Base-by-base conservation (phyloP, 1,140 invertebrate species). In the Dendrolimus kikuchii region DNA sequence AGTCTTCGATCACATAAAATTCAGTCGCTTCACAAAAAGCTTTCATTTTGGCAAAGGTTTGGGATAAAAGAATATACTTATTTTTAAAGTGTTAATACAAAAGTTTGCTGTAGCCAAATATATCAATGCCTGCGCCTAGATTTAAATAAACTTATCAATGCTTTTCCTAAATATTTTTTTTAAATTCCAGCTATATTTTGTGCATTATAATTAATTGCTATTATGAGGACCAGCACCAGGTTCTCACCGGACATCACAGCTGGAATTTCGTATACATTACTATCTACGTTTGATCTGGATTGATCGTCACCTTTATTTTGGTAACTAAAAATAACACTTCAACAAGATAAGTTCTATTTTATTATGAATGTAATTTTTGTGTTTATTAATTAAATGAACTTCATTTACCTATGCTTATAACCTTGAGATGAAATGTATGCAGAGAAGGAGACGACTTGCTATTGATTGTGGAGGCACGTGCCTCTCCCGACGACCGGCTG, bases 331-430 rank as follows among this genome's bases (percentile, higher is more conserved):
- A 23, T 23, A 23, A 36, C 46, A 37, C 10, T 46, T 46, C 46
- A 38, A 6, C 38, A 10, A 46, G 46, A 7, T 36, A 36, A 46
- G 38, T 8, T 45, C 43, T 9, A 5, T 8, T 10, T 9, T 8
- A 66, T 62, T 61, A 70, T 68, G 63, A 69, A 78, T 6, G 5
- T 41, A 5, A 36, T 9, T 40, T 8, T 40, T 50, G 23, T 41
- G 42, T 23, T 50, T 50, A 40, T 50, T 38, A 50, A 50, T 50
- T 38, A 50, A 71, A 53, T 66, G 58, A 50, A 58, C 53, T 47
- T 60, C 79, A 71, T 85, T 85, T 85, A 81, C 81, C 80, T 85
- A 64, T 68, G 62, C 62, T 46, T 55, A 65, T 69, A 71, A 81
- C 74, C 78, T 80, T 76, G 77, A 72, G 42, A 50, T 61, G 53